These are phyloP conservation scores for Meloidogyne exigua DNA, from an alignment of 1,140 invertebrate species.

Conservation along the genomic window DNA sequence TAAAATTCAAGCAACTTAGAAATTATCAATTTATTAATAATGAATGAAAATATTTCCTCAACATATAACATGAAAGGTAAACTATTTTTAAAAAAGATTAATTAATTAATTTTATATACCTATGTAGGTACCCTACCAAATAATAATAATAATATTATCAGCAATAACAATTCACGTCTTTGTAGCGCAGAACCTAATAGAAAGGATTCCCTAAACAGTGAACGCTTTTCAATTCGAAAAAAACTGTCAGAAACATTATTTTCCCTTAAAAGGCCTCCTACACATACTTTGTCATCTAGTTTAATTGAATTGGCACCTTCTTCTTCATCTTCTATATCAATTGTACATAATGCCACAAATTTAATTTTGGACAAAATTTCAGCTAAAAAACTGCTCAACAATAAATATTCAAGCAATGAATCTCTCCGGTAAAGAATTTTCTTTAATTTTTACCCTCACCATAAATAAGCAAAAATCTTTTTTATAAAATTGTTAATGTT, in stretches of 20 bases:
- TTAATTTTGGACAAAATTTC: slow-evolving; percentile 19
- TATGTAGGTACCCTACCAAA: too few relatives aligned
- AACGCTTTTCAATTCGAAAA: slow-evolving; percentile 21
- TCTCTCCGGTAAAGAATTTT: slow-evolving; percentile 9
- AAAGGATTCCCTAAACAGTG: neutral
- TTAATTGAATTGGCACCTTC: slow-evolving; percentile 24
- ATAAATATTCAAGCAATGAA: slow-evolving; percentile 27
- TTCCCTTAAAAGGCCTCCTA: slow-evolving; percentile 10
- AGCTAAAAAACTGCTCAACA: slow-evolving; percentile 15
- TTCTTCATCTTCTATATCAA: slow-evolving; percentile 7
- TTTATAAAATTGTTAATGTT: too few relatives aligned
- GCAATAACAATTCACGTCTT: slow-evolving; percentile 3
- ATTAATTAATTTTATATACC: too few relatives aligned
- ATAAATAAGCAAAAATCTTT: neutral
- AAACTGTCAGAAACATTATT: slow-evolving; percentile 23
- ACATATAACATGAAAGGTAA: too few relatives aligned
- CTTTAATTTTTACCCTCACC: too few relatives aligned
- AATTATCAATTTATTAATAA: too few relatives aligned
- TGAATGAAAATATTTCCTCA: too few relatives aligned
- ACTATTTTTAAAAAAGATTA: too few relatives aligned
- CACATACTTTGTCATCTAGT: slow-evolving; percentile 20
- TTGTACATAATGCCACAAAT: slow-evolving; percentile 3
- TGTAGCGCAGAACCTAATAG: slow-evolving; percentile 13
- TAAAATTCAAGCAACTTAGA: too few relatives aligned
- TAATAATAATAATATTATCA: neutral